These are phyloP conservation scores for Phrynocephalus vlangalii DNA, from an alignment of 2,797 vertebrate genomes.

Conservation along the genomic window DNA sequence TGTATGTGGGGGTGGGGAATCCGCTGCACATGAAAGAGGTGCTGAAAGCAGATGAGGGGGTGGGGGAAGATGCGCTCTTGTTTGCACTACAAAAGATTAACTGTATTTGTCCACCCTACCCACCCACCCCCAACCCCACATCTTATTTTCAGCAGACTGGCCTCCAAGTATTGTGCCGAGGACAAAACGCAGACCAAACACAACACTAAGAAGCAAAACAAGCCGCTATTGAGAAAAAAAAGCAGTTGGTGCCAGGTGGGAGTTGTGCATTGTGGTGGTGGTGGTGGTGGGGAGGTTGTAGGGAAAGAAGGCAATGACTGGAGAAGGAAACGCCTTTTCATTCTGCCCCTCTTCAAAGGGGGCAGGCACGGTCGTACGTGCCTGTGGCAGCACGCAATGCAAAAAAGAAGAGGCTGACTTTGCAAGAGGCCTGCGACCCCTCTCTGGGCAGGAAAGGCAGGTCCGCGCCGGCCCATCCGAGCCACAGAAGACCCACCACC, in stretches of 20 bases:
- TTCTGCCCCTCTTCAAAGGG: background rate
- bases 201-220: slow-evolving; percentile 28
- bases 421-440: accelerated
- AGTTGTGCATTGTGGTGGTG: background rate
- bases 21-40: background rate
- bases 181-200: slow-evolving; percentile 45
- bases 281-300: too few relatives aligned
- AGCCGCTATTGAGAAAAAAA: slow-evolving; percentile 43
- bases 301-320: background rate
- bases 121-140: too few relatives aligned
- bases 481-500: background rate
- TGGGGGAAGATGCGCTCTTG: background rate
- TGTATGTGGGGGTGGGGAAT: background rate
- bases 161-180: slow-evolving; percentile 43
- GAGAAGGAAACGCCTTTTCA: background rate
- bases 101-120: slow-evolving; percentile 20
- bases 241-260: background rate
- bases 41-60: slow-evolving; percentile 9
- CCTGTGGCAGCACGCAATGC: too few relatives aligned
- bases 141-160: slow-evolving; percentile 48
- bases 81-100: slow-evolving; percentile 41
- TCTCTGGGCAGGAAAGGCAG: background rate
- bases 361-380: background rate
- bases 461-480: background rate
- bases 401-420: background rate